Evolutionary conservation across 2,888 invertebrate genomes (phyloP).

Genomic region (Itoplectis maculator): DNA sequence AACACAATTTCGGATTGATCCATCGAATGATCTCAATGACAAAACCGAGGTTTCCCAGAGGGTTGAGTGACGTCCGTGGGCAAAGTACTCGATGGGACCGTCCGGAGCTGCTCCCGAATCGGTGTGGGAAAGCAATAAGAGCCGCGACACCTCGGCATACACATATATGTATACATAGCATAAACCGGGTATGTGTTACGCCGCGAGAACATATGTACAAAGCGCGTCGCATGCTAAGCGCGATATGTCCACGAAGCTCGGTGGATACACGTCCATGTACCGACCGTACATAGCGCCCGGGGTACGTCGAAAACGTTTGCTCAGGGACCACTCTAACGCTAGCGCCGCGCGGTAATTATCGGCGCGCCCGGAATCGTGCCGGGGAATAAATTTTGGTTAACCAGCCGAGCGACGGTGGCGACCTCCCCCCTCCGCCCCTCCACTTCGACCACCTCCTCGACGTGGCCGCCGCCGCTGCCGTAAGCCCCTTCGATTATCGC

Average conservation of each 20-base stretch:
- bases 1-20: too few relatives aligned
- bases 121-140: slow-evolving; percentile 70
- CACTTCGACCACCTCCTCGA: slow-evolving; percentile 24
- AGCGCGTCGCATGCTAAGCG: slow-evolving; percentile 16
- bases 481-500: slow-evolving; percentile 54
- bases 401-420: slow-evolving; percentile 47
- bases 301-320: slow-evolving; percentile 60
- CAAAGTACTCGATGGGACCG: slow-evolving; percentile 25
- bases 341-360: slow-evolving; percentile 72
- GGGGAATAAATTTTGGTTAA: slow-evolving; percentile 75
- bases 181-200: too few relatives aligned
- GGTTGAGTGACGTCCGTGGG: slow-evolving; percentile 37
- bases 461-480: slow-evolving; percentile 16
- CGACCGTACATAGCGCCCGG: slow-evolving; percentile 15
- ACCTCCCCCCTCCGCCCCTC: too few relatives aligned
- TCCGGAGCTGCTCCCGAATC: slow-evolving; percentile 32
- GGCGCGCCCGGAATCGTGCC: slow-evolving; percentile 70
- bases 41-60: slow-evolving; percentile 15
- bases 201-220: slow-evolving; percentile 26
- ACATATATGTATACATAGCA: slow-evolving; percentile 32
- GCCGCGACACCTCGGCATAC: slow-evolving; percentile 37
- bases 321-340: slow-evolving; percentile 52
- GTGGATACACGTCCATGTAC: slow-evolving; percentile 8
- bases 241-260: slow-evolving; percentile 10
- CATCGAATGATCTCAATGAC: neutral